Percentiles rank a stretch among this genome's conserved stretches.
phyloP scores from a whole-genome alignment of 2,888 invertebrate genomes.

The Drosophila cognata region DNA sequence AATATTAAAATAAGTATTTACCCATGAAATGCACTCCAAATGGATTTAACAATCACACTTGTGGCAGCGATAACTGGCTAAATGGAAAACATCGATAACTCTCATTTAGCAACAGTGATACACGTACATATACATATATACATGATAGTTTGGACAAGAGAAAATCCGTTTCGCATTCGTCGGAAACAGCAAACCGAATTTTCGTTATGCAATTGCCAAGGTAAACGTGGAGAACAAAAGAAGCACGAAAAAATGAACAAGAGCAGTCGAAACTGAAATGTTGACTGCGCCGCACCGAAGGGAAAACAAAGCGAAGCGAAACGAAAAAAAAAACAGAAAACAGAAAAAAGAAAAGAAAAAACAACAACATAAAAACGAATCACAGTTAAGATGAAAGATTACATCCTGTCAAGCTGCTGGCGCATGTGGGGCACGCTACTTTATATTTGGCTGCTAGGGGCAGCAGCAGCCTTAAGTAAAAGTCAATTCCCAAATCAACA shows the following conservation, averaged over 20 bases:
- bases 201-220: slow-evolving; percentile 26
- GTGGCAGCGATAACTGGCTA: not conserved
- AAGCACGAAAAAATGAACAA: not conserved
- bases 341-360: not conserved
- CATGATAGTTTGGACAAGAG: slow-evolving; percentile 5
- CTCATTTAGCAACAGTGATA: slow-evolving; percentile 8
- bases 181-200: slow-evolving; percentile 8
- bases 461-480: slow-evolving; percentile 53
- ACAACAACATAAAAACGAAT: slow-evolving; percentile 40
- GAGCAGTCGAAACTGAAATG: slow-evolving; percentile 16
- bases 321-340: slow-evolving; percentile 2
- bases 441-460: slow-evolving; percentile 4
- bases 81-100: not conserved
- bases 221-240: slow-evolving; percentile 5
- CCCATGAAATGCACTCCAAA: not conserved
- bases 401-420: slow-evolving; percentile 56
- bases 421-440: slow-evolving; percentile 16
- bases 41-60: not conserved
- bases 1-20: not conserved
- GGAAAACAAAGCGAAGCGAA: slow-evolving; percentile 17
- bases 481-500: slow-evolving; percentile 76
- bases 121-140: no score
- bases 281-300: slow-evolving; percentile 3
- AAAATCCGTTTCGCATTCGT: slow-evolving; percentile 11
- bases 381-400: slow-evolving; percentile 75